phyloP scores from a whole-genome alignment of 2,797 vertebrate species.

The Coregonus ussuriensis region DNA sequence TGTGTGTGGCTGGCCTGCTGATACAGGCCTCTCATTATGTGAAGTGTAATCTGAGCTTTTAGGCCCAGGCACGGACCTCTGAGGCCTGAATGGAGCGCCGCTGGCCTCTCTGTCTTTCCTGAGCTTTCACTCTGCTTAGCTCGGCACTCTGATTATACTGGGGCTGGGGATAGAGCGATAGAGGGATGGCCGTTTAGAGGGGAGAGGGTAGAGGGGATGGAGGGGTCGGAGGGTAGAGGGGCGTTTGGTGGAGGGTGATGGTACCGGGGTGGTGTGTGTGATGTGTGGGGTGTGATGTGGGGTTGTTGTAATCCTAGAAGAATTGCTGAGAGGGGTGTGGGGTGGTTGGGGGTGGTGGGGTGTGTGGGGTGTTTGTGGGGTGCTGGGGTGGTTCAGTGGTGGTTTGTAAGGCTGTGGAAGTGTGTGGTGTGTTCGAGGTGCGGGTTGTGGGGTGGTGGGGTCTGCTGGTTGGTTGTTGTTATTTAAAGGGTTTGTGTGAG shows the following conservation, averaged over 20 bases:
- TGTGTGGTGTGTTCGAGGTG: neutral
- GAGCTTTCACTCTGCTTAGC: conserved; percentile 84
- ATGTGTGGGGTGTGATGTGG: neutral
- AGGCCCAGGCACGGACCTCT: conserved; percentile 65
- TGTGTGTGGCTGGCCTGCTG: conserved; percentile 66
- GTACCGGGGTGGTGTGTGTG: too few species aligned
- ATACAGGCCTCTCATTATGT: conserved; percentile 85
- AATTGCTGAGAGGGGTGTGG: neutral
- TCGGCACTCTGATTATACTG: conserved; percentile 81
- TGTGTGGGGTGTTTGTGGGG: neutral
- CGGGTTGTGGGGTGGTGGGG: too few species aligned
- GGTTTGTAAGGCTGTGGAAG: neutral
- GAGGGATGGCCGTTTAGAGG: conserved; percentile 38
- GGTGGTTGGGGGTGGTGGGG: too few species aligned
- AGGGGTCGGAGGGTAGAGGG: conserved; percentile 1
- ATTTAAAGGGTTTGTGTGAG: neutral
- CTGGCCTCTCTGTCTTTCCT: conserved; percentile 76
- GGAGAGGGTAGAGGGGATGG: conserved; percentile 44
- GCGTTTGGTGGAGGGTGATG: neutral
- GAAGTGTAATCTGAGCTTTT: conserved; percentile 83
- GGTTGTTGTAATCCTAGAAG: too few species aligned
- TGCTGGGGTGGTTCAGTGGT: neutral
- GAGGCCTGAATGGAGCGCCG: conserved; percentile 71
- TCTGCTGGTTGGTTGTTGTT: too few species aligned
- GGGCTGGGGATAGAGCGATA: conserved; percentile 20